Evolutionary conservation across 1,140 invertebrate species (phyloP).

Genomic region (Microplitis demolitor): DNA sequence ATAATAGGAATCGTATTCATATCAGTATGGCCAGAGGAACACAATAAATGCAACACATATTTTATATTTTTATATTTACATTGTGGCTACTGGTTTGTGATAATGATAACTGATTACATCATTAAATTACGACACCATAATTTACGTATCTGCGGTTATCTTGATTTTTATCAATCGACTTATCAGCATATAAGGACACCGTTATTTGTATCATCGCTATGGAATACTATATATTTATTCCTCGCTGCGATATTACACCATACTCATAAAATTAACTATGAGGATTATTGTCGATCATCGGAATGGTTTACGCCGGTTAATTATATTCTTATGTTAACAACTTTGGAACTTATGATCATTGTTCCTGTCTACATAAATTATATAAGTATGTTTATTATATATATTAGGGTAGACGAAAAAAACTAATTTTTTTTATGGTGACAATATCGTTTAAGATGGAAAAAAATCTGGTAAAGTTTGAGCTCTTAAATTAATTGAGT

Average conservation of each 20-base stretch:
- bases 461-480: too few relatives aligned
- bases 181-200: conserved; percentile 66
- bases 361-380: conserved; percentile 64
- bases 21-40: conserved; percentile 61
- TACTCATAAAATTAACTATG: conserved; percentile 66
- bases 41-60: conserved; percentile 68
- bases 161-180: conserved; percentile 71
- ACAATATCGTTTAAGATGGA: too few relatives aligned
- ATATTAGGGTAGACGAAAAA: neutral
- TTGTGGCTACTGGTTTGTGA: conserved; percentile 67
- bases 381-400: conserved; percentile 61
- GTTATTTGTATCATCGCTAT: conserved; percentile 68
- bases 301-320: conserved; percentile 65
- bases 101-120: conserved; percentile 66
- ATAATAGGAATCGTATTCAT: conserved; percentile 66
- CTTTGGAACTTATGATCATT: conserved; percentile 64
- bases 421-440: too few relatives aligned
- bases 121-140: conserved; percentile 65
- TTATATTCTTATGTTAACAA: conserved; percentile 65
- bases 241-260: conserved; percentile 69
- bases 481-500: too few relatives aligned
- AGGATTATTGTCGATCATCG: conserved; percentile 63
- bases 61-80: conserved; percentile 71
- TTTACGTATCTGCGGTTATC: conserved; percentile 67
- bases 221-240: conserved; percentile 66